A percentile compares a stretch with the other conserved stretches of the same genome.
Evolutionary conservation across 2,113 vertebrate species (phyloP).

Genomic region (Emydocephalus ijimae): DNA sequence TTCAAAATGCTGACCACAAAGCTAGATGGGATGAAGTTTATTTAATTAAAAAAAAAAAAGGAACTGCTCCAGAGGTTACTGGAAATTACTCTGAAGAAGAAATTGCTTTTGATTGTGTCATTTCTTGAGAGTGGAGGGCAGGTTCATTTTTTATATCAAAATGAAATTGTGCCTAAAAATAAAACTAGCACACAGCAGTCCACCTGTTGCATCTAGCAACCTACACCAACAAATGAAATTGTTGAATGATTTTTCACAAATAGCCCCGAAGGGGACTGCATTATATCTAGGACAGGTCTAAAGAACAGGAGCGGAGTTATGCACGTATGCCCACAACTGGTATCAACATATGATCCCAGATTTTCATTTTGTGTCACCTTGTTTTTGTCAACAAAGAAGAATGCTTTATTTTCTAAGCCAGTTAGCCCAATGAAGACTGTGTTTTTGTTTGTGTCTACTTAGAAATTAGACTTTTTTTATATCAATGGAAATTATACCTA

Average conservation of each 20-base stretch:
- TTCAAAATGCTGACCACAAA: constrained; percentile 92
- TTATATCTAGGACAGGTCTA: background rate
- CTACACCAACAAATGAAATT: background rate
- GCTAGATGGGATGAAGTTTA: constrained; percentile 86
- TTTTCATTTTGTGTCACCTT: background rate
- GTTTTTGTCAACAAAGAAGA: background rate
- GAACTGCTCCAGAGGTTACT: constrained; percentile 78
- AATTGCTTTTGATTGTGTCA: constrained; percentile 66
- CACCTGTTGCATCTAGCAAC: constrained; percentile 5
- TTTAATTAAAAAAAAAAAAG: constrained; percentile 76
- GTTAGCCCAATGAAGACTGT: background rate
- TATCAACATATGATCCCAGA: background rate
- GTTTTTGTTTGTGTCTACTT: too few relatives aligned
- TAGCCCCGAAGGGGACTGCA: background rate
- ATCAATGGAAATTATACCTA: background rate
- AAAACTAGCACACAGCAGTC: background rate
- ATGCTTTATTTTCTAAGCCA: background rate
- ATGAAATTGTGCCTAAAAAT: constrained; percentile 18
- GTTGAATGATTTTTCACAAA: background rate
- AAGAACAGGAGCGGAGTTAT: background rate
- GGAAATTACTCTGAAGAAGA: constrained; percentile 68
- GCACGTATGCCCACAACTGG: background rate
- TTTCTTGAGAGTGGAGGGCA: constrained; percentile 27
- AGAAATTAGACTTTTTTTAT: background rate
- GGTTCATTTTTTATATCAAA: constrained; percentile 22